Conservation (phyloP, 2,888 invertebrate species). For the Cataglyphis livida region DNA sequence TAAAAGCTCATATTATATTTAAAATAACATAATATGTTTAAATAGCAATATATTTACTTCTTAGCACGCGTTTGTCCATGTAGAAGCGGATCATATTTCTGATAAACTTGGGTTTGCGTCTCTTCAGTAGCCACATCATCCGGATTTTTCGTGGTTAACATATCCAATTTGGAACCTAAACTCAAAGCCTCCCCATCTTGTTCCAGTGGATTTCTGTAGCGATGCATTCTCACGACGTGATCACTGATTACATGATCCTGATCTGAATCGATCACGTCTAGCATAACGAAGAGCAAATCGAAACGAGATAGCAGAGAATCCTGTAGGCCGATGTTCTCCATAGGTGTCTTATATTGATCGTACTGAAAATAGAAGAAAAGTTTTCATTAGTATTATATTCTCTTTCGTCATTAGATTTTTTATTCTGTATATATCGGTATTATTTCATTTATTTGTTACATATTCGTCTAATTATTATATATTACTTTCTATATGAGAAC, state of each 20-base stretch:
- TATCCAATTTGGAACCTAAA: conserved; percentile 93
- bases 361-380: conserved; percentile 88
- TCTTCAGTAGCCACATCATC: conserved; percentile 90
- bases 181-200: conserved; percentile 97
- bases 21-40: neutral
- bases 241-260: conserved; percentile 97
- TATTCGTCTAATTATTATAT: neutral
- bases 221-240: conserved; percentile 98
- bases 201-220: conserved; percentile 96
- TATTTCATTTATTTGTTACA: neutral
- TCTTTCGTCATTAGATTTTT: neutral
- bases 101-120: conserved; percentile 91
- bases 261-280: conserved; percentile 97
- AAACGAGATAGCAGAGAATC: conserved; percentile 99
- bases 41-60: conserved; percentile 83
- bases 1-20: neutral
- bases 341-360: conserved; percentile 99
- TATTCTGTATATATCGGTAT: neutral
- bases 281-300: conserved; percentile 98
- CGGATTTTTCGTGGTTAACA: conserved; percentile 94
- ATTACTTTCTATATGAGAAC: neutral
- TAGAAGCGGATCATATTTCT: conserved; percentile 96
- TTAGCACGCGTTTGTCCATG: conserved; percentile 93
- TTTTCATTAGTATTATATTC: neutral
- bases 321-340: conserved; percentile 99